These are phyloP conservation scores for Fulica atra DNA, from an alignment of 2,113 vertebrate species.

Conservation along the genomic window DNA sequence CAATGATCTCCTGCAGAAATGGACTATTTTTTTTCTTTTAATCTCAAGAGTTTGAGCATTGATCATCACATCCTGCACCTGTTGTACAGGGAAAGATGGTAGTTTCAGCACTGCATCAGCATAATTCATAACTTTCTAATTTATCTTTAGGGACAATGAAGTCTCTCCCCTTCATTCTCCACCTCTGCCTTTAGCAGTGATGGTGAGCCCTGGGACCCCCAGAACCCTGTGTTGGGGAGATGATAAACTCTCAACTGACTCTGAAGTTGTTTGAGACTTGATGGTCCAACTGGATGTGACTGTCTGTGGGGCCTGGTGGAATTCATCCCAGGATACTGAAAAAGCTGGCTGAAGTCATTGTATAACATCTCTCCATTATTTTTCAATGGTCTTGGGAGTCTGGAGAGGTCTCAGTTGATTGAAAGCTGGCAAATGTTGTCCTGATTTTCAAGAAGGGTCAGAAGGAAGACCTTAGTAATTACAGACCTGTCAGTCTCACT, in stretches of 20 bases:
- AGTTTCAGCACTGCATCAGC: neutral
- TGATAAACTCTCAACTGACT: neutral
- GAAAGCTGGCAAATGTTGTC: neutral
- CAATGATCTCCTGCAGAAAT: neutral
- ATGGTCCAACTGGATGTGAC: neutral
- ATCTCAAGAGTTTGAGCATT: neutral
- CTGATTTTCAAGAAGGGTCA: neutral
- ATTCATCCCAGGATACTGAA: neutral
- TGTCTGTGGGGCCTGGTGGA: rapidly evolving
- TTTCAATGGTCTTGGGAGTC: neutral
- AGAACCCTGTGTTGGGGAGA: neutral
- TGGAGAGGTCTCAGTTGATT: neutral
- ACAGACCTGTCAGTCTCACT: neutral
- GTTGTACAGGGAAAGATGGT: neutral
- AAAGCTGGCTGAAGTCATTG: neutral
- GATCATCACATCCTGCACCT: neutral
- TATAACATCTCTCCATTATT: neutral
- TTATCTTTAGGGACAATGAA: neutral
- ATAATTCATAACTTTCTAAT: neutral
- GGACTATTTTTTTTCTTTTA: neutral
- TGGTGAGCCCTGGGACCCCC: too few species aligned
- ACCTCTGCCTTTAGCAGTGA: neutral
- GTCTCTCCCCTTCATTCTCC: neutral
- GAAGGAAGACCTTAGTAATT: neutral
- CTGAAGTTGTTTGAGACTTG: neutral